These are phyloP conservation scores for Sylvicola fuscatus DNA, from an alignment of 2,888 invertebrate species.

Conservation along the genomic window DNA sequence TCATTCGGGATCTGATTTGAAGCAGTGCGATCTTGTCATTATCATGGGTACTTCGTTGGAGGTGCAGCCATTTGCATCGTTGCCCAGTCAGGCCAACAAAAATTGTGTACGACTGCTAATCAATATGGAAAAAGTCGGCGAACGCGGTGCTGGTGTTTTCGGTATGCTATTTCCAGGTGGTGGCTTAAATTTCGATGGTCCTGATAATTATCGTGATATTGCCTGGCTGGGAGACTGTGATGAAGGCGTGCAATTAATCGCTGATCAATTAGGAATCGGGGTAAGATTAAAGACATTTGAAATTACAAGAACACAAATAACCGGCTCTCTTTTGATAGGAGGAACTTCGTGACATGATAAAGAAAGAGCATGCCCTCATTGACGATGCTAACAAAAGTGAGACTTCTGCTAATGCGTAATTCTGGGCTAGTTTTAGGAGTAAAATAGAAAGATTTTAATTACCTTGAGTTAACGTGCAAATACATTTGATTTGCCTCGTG, in stretches of 20 bases:
- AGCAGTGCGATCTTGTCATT: constrained; percentile 72
- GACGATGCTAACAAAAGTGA: constrained; percentile 12
- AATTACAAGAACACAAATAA: not conserved
- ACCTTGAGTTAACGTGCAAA: too few relatives aligned
- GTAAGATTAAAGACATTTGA: constrained; percentile 25
- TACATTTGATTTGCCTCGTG: too few relatives aligned
- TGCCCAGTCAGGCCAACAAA: constrained; percentile 52
- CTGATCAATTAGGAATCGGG: constrained; percentile 60
- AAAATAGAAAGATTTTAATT: too few relatives aligned
- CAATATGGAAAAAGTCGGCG: constrained; percentile 59
- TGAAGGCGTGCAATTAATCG: constrained; percentile 50
- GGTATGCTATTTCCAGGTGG: constrained; percentile 25
- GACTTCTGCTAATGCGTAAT: too few relatives aligned
- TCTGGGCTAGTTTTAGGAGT: too few relatives aligned
- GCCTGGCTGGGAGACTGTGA: constrained; percentile 69
- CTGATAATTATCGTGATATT: constrained; percentile 47
- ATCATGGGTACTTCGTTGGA: constrained; percentile 89
- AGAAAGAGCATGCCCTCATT: constrained; percentile 32
- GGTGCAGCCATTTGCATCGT: constrained; percentile 86
- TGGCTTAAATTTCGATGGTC: constrained; percentile 47
- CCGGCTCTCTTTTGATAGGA: constrained; percentile 23
- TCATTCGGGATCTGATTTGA: constrained; percentile 51
- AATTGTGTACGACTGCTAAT: constrained; percentile 67
- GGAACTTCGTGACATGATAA: constrained; percentile 31
- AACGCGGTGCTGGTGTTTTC: constrained; percentile 20